Evolutionary conservation across 2,797 vertebrate species (phyloP).

Genomic region (Knipowitschia caucasica): DNA sequence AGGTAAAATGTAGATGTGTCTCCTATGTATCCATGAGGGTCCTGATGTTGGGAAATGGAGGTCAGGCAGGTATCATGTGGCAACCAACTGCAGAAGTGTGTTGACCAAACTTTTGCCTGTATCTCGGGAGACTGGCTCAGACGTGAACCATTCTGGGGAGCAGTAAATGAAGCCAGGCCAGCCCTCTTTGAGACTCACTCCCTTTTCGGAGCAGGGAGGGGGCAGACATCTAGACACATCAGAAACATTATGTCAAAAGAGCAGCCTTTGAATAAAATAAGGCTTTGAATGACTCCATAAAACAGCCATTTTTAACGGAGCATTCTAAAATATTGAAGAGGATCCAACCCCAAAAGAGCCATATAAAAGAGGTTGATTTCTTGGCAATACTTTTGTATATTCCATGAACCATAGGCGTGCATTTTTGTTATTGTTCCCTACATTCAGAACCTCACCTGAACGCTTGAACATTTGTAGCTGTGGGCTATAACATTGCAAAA

Average conservation of each 20-base stretch:
- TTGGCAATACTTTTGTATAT: not conserved
- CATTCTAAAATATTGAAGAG: slow-evolving; percentile 2
- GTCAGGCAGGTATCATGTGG: slow-evolving; percentile 10
- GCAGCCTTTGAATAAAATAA: not conserved
- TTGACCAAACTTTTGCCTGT: slow-evolving; percentile 16
- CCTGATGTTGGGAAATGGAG: slow-evolving; percentile 10
- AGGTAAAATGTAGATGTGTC: not conserved
- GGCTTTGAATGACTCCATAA: slow-evolving; percentile 9
- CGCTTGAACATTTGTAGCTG: slow-evolving; percentile 14
- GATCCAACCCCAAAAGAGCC: not conserved
- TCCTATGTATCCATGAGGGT: slow-evolving; percentile 29
- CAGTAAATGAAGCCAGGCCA: slow-evolving; percentile 37
- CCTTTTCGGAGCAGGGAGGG: slow-evolving; percentile 50
- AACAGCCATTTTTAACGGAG: slow-evolving; percentile 1
- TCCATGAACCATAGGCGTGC: not conserved
- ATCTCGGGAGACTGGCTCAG: slow-evolving; percentile 36
- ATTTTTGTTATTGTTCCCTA: slow-evolving; percentile 10
- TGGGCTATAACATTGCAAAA: slow-evolving; percentile 37
- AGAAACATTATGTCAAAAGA: slow-evolving; percentile 15
- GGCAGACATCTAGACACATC: slow-evolving; percentile 9
- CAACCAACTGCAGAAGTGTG: slow-evolving; percentile 13
- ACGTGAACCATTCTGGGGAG: slow-evolving; percentile 40
- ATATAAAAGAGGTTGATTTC: slow-evolving; percentile 5
- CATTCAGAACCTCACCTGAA: slow-evolving; percentile 5
- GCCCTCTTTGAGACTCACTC: slow-evolving; percentile 55